phyloP scores from a whole-genome alignment of 64 coral and sea anemone genomes.

The Exaiptasia diaphana region DNA sequence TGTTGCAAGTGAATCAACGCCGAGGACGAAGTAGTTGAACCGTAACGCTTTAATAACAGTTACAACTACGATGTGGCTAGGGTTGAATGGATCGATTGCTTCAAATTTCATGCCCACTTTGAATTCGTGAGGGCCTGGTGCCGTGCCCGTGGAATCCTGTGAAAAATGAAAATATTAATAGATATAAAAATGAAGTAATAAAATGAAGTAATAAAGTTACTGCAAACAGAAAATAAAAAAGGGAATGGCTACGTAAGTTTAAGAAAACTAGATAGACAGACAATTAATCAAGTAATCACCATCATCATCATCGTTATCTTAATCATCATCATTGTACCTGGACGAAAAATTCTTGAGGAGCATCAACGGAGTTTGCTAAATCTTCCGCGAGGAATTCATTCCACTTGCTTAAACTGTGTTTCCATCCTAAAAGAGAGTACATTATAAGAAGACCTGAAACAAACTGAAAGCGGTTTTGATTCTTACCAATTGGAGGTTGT shows the following conservation, averaged over 20 bases:
- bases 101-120: conserved; percentile 99
- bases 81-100: conserved; percentile 93
- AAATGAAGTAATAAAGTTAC: background rate
- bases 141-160: conserved; percentile 97
- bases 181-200: background rate
- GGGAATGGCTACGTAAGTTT: too few relatives aligned
- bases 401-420: conserved; percentile 93
- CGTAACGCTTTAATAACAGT: conserved; percentile 94
- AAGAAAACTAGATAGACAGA: too few relatives aligned
- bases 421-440: conserved; percentile 71
- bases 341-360: conserved; percentile 94
- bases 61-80: conserved; percentile 89
- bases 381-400: conserved; percentile 93
- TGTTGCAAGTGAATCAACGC: conserved; percentile 90
- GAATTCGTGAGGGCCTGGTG: conserved; percentile 81
- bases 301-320: background rate
- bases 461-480: background rate
- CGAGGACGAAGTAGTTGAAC: conserved; percentile 96
- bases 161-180: background rate
- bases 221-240: too few relatives aligned
- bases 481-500: conserved; percentile 93
- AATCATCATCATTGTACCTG: conserved; percentile 33
- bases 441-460: background rate
- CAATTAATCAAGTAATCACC: too few relatives aligned
- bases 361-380: conserved; percentile 90